These are phyloP conservation scores for Montipora foliosa DNA, from an alignment of 64 coral and sea anemone species.

Conservation along the genomic window DNA sequence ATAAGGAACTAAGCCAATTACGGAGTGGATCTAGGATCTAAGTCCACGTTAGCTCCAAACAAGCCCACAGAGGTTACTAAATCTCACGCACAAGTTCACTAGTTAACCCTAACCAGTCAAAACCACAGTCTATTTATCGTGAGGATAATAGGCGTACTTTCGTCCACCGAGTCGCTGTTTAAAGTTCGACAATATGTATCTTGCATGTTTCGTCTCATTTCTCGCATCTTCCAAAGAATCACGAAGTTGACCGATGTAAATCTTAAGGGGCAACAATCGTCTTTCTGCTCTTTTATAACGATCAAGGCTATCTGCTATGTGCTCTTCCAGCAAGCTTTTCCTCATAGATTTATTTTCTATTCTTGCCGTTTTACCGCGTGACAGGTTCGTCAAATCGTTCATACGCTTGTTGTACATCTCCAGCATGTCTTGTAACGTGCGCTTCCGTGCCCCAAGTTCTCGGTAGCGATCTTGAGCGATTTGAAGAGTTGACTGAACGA, in stretches of 20 bases:
- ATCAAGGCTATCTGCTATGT: constrained; percentile 53
- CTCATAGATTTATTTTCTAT: constrained; percentile 45
- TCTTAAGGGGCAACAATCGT: constrained; percentile 71
- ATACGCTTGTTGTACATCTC: constrained; percentile 73
- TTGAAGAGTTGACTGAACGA: constrained; percentile 57
- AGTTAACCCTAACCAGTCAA: no score
- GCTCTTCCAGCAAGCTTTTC: constrained; percentile 67
- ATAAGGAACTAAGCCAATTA: no score
- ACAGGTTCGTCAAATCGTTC: constrained; percentile 20
- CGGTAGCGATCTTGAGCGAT: constrained; percentile 57
- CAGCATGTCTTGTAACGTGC: constrained; percentile 69
- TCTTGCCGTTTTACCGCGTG: constrained; percentile 14
- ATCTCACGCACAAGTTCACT: no score
- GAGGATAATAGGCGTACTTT: constrained; percentile 46
- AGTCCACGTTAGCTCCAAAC: no score
- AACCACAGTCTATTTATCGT: background rate
- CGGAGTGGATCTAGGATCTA: no score
- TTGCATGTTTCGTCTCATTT: constrained; percentile 32
- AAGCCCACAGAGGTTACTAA: no score
- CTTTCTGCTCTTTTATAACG: constrained; percentile 68
- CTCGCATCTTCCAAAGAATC: constrained; percentile 64
- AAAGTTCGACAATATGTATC: constrained; percentile 47
- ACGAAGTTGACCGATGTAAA: constrained; percentile 78
- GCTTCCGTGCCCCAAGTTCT: constrained; percentile 24
- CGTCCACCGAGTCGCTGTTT: constrained; percentile 48